Percentiles rank a stretch among this genome's conserved stretches.
Conservation (phyloP, 2,797 vertebrate species). For the Catharus ustulatus region DNA sequence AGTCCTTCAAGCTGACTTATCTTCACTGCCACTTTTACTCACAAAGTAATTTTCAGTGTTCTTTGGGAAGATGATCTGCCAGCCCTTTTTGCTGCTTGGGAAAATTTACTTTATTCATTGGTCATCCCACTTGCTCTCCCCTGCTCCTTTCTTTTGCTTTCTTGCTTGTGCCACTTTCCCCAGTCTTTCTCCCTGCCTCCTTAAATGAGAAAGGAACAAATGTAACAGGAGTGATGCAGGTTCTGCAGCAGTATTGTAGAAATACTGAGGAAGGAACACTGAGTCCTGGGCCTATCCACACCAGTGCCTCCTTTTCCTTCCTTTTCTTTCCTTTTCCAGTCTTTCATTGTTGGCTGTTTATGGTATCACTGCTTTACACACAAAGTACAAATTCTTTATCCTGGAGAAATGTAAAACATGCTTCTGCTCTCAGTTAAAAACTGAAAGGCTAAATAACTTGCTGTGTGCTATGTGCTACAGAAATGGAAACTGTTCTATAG, state of each 20-base stretch:
- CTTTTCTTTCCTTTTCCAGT: not conserved
- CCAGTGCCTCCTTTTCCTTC: not conserved
- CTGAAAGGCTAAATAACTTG: not conserved
- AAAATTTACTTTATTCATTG: constrained; percentile 49
- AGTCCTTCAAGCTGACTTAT: not conserved
- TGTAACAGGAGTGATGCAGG: not conserved
- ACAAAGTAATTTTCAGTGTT: constrained; percentile 53
- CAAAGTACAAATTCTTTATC: not conserved
- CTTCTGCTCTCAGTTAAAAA: not conserved
- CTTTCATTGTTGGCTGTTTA: not conserved
- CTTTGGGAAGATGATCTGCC: constrained; percentile 40
- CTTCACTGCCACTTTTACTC: not conserved
- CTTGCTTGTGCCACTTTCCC: not conserved
- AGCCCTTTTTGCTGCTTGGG: constrained; percentile 32
- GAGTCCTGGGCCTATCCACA: not conserved
- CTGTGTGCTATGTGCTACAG: not conserved
- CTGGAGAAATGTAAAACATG: not conserved
- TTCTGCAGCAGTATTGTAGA: not conserved
- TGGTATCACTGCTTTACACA: not conserved
- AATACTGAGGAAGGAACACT: not conserved
- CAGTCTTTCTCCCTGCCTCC: not conserved
- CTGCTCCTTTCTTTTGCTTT: not conserved
- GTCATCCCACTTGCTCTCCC: not conserved
- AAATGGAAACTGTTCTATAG: not conserved
- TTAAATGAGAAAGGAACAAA: not conserved